Evolutionary conservation across 1,140 invertebrate genomes (phyloP).

Genomic region (Anoplolepis gracilipes): DNA sequence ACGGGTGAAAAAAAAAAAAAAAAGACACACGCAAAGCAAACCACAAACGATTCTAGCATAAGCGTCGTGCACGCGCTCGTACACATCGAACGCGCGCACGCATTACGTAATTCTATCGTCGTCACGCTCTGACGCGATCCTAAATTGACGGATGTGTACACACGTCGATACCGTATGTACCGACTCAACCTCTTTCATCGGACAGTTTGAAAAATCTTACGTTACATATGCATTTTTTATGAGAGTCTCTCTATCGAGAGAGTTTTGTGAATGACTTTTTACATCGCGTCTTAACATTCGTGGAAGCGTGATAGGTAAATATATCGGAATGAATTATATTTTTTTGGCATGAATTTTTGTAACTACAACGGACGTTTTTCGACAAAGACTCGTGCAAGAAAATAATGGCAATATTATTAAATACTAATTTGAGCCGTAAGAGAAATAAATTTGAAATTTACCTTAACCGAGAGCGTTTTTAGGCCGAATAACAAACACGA

Average conservation of each 20-base stretch:
- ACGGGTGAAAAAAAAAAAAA: slow-evolving; percentile 37
- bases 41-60: slow-evolving; percentile 44
- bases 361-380: slow-evolving; percentile 4
- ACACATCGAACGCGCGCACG: slow-evolving; percentile 39
- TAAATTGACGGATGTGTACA: slow-evolving; percentile 73
- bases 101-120: slow-evolving; percentile 63
- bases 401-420: slow-evolving; percentile 9
- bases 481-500: slow-evolving; percentile 22
- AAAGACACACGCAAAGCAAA: slow-evolving; percentile 38
- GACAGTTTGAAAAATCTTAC: slow-evolving; percentile 49
- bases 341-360: background rate
- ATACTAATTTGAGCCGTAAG: slow-evolving; percentile 33
- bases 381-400: slow-evolving; percentile 14
- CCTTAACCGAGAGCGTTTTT: slow-evolving; percentile 14
- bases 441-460: slow-evolving; percentile 44
- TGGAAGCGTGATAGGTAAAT: slow-evolving; percentile 1
- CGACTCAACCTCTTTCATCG: slow-evolving; percentile 53
- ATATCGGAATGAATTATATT: too few relatives aligned
- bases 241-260: background rate
- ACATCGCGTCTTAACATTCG: background rate
- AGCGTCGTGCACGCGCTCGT: slow-evolving; percentile 15
- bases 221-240: slow-evolving; percentile 16
- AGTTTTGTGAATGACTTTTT: background rate
- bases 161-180: slow-evolving; percentile 49
- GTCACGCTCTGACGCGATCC: slow-evolving; percentile 74